Base-by-base conservation (phyloP, 2,797 vertebrate genomes). In the Staurois parvus region DNA sequence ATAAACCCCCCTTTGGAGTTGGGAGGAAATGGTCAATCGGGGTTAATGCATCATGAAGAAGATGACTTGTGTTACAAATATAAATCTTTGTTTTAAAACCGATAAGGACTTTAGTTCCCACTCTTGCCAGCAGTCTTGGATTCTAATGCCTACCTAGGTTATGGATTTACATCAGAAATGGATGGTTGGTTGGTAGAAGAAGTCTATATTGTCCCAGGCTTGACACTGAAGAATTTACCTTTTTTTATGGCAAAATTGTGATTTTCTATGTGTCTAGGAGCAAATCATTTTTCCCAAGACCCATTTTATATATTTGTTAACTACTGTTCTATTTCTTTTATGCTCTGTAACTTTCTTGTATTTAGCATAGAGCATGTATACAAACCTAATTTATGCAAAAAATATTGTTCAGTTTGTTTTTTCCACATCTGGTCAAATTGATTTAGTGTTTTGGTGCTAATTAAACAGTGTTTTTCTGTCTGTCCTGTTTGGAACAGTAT, bases 401-500 rank as follows among this genome's bases (percentile, higher is more conserved):
- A 72, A 34, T 34, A 10, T 19, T 24, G 29, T 69, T 9, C 32
- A 64, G n/a, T 32, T 26, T 42, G 28, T 37, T 64, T 66, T 73
- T 62, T 82, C 40, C 15, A 26, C 28, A 48, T 62, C 3, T 28
- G 32, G 48, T 73, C 26, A 42, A 29, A 3, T 26, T 29, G 34
- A 30, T 66, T 66, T 12, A 37, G 32, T n/a, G 21, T 82, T 48
- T 64, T 83, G 81, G 34, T 67, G 59, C 28, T 75, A 45, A 75
- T 75, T 66, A 68, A 67, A 32, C 28, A 67, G 12, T 48, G 15
- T 45, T 48, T 62, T 59, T 59, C 52, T 62, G 28, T 40, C n/a
- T 62, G 32, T 56, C 34, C 34, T 81, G 30, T n/a, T 32, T 70
- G 72, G 32, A 64, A 82, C 70, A 45, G 19, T 52, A 76, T 83